These are phyloP conservation scores for Dicrurus megarhynchus DNA, from an alignment of 2,113 vertebrate species.

Conservation along the genomic window DNA sequence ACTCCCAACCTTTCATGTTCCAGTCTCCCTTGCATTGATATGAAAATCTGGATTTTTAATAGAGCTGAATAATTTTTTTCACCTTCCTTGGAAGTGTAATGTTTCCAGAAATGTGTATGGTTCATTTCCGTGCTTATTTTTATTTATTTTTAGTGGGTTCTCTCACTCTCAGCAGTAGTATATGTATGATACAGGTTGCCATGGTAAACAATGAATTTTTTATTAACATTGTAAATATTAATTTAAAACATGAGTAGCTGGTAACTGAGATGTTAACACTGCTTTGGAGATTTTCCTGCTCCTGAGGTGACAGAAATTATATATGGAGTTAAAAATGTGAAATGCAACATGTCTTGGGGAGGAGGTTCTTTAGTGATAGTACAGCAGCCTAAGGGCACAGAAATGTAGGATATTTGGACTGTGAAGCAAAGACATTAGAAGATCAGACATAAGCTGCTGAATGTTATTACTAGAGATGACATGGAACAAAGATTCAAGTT, in stretches of 20 bases:
- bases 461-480: neutral
- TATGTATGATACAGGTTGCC: neutral
- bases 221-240: constrained; percentile 22
- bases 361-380: neutral
- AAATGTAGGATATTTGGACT: neutral
- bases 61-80: neutral
- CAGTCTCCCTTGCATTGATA: neutral
- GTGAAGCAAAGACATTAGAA: neutral
- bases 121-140: constrained; percentile 13
- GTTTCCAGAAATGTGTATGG: neutral
- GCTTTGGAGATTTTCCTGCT: neutral
- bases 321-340: neutral
- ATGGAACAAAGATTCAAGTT: neutral
- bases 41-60: neutral
- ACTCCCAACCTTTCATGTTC: neutral
- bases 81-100: neutral
- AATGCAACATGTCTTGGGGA: neutral
- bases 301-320: neutral
- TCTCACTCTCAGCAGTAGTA: neutral
- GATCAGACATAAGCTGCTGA: neutral
- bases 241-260: neutral
- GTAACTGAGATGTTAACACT: neutral
- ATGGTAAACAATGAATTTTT: constrained; percentile 41
- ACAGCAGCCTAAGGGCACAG: neutral
- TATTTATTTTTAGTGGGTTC: constrained; percentile 11